phyloP scores from a whole-genome alignment of 2,888 invertebrate species.

The Sipha maydis region DNA sequence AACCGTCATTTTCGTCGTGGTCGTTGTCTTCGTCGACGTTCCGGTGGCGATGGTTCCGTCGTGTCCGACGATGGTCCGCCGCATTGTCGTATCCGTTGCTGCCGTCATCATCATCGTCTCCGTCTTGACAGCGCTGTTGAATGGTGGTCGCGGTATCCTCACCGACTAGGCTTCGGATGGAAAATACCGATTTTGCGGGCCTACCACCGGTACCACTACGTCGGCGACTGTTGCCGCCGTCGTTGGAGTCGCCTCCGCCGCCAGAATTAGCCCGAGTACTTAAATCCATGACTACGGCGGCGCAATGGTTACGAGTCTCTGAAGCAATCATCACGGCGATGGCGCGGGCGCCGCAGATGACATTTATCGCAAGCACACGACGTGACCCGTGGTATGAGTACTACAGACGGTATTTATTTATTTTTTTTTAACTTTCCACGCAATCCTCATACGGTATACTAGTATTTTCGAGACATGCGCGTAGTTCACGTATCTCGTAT shows the following conservation, averaged over 20 bases:
- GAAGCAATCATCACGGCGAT: constrained; percentile 34
- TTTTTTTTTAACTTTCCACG: no score
- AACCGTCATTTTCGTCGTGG: not conserved
- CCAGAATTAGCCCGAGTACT: constrained; percentile 40
- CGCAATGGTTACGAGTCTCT: constrained; percentile 49
- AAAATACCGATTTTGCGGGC: constrained; percentile 73
- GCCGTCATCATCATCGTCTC: not conserved
- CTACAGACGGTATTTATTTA: no score
- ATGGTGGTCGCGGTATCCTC: constrained; percentile 66
- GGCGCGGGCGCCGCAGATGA: not conserved
- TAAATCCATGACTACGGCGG: constrained; percentile 50
- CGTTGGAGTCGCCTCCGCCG: constrained; percentile 31
- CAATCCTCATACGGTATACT: no score
- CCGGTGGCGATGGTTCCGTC: not conserved
- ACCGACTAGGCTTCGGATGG: constrained; percentile 72
- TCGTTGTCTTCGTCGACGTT: not conserved
- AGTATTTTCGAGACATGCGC: no score
- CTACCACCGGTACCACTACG: constrained; percentile 69
- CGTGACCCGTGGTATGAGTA: no score
- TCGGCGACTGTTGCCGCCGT: not conserved
- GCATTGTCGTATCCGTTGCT: not conserved
- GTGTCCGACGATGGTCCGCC: not conserved
- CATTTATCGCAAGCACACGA: constrained; percentile 2
- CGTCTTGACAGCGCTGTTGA: not conserved
- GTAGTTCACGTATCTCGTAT: no score